Conservation (phyloP, 1,140 invertebrate species). For the Brachionus sp. region DNA sequence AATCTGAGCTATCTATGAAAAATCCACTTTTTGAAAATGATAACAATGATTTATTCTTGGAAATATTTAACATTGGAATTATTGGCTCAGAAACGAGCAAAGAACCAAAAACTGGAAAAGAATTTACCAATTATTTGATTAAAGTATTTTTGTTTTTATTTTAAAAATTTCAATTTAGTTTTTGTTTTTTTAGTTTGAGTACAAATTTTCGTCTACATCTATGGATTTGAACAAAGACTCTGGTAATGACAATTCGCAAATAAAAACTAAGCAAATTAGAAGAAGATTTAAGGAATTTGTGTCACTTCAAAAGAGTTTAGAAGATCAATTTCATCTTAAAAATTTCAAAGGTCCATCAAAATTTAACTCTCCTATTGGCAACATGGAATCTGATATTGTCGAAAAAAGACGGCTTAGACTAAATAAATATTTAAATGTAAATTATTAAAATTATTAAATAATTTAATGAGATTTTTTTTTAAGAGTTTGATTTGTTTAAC, state of each 20-base stretch:
- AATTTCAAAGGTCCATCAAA: slow-evolving; percentile 35
- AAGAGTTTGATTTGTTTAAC: slow-evolving; percentile 29
- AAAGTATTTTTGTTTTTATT: slow-evolving; percentile 1
- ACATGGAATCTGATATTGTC: slow-evolving; percentile 39
- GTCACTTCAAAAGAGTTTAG: not conserved
- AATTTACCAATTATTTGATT: slow-evolving; percentile 28
- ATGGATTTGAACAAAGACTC: not conserved
- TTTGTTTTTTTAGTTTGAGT: not conserved
- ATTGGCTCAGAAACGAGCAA: not conserved
- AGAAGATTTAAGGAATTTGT: slow-evolving; percentile 36
- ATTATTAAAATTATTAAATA: not conserved
- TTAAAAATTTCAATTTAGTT: not conserved
- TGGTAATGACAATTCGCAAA: not conserved
- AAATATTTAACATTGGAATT: slow-evolving; percentile 8
- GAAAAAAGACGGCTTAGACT: slow-evolving; percentile 20
- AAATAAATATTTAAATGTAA: slow-evolving; percentile 35
- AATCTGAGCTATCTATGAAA: not conserved
- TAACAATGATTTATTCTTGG: not conserved
- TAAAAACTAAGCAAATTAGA: slow-evolving; percentile 8
- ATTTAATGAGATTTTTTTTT: not conserved
- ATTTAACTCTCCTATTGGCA: slow-evolving; percentile 39
- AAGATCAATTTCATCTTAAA: slow-evolving; percentile 30
- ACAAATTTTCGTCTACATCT: not conserved
- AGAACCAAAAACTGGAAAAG: slow-evolving; percentile 19
- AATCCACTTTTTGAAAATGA: not conserved